Evolutionary conservation across 2,797 vertebrate genomes (phyloP).

Genomic region (Falco columbarius): DNA sequence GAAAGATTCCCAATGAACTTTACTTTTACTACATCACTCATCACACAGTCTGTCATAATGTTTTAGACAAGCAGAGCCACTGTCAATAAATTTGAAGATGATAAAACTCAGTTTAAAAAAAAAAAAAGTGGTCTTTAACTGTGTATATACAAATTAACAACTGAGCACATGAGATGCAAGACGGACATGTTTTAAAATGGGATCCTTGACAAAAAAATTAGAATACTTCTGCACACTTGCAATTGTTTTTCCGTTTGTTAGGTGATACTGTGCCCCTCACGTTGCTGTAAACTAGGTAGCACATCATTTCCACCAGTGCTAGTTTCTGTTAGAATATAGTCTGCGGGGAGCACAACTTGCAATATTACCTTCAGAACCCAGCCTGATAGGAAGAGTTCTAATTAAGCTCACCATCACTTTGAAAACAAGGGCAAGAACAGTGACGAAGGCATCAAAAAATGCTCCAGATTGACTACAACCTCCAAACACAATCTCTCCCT

Average conservation of each 20-base stretch:
- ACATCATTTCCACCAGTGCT: background rate
- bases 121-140: background rate
- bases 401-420: background rate
- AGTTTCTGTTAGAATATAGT: background rate
- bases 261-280: background rate
- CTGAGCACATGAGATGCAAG: background rate
- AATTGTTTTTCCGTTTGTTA: background rate
- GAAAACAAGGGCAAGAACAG: background rate
- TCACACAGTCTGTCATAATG: background rate
- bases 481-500: background rate
- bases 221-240: background rate
- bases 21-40: background rate
- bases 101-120: background rate
- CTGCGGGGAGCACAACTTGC: background rate
- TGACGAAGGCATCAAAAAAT: background rate
- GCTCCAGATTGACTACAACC: background rate
- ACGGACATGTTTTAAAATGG: background rate
- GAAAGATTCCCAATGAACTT: background rate
- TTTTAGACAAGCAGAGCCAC: background rate
- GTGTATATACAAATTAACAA: background rate
- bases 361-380: background rate
- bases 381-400: background rate
- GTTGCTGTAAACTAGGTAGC: background rate
- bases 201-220: background rate
- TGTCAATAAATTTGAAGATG: background rate